phyloP scores from a whole-genome alignment of 2,113 vertebrate genomes.

The Nothoprocta perdicaria region DNA sequence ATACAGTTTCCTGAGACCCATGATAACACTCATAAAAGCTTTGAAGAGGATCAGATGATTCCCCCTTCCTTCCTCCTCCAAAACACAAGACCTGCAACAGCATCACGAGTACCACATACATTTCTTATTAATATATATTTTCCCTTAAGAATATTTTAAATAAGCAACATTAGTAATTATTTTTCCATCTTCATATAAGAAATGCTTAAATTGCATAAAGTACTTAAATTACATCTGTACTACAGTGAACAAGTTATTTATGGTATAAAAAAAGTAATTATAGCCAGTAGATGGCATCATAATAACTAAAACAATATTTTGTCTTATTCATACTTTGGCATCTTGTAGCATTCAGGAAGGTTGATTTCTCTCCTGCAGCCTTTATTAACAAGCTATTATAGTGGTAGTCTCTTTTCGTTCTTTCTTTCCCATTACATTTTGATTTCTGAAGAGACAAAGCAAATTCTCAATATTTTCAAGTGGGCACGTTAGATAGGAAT shows the following conservation, averaged over 20 bases:
- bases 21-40: neutral
- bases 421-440: neutral
- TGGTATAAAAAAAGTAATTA: slow-evolving; percentile 11
- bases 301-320: slow-evolving; percentile 68
- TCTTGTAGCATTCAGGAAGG: neutral
- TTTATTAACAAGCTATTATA: neutral
- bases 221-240: neutral
- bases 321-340: neutral
- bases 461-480: neutral
- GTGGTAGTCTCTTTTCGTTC: neutral
- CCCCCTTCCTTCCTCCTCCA: neutral
- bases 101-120: neutral
- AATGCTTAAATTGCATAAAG: neutral
- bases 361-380: neutral
- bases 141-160: neutral
- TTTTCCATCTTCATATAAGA: neutral
- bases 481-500: neutral
- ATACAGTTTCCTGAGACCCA: neutral
- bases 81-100: neutral
- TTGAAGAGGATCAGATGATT: neutral
- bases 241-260: neutral
- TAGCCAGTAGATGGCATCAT: slow-evolving; percentile 82
- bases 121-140: neutral
- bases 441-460: neutral
- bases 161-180: neutral